Evolutionary conservation across 2,888 invertebrate genomes (phyloP).

Genomic region (Nomada hirtipes): DNA sequence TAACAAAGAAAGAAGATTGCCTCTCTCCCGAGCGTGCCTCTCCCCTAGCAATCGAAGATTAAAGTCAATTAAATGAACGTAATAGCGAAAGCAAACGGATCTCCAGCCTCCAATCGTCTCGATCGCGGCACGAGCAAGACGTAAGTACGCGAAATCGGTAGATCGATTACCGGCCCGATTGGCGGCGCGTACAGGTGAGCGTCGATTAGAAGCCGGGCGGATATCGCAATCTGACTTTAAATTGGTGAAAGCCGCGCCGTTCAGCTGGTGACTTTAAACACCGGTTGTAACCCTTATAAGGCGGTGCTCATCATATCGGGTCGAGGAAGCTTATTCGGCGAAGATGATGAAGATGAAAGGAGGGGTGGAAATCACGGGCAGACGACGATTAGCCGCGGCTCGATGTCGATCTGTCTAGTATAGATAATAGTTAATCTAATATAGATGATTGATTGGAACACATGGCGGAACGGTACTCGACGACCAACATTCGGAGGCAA

Average conservation of each 20-base stretch:
- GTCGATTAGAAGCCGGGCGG: constrained; percentile 71
- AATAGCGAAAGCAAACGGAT: not conserved
- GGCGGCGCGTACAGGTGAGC: constrained; percentile 34
- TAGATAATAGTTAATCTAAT: constrained; percentile 11
- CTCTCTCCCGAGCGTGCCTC: not conserved
- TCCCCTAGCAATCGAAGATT: not conserved
- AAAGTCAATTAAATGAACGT: constrained; percentile 22
- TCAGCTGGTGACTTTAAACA: constrained; percentile 67
- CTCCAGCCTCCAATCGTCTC: not conserved
- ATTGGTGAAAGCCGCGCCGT: constrained; percentile 70
- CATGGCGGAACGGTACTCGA: too few relatives aligned
- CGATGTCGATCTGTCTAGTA: constrained; percentile 10
- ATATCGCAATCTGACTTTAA: constrained; percentile 68
- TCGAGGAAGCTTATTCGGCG: constrained; percentile 20
- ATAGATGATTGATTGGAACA: constrained; percentile 35
- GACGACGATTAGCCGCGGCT: constrained; percentile 35
- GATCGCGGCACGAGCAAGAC: not conserved
- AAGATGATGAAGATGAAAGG: not conserved
- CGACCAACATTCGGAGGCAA: too few relatives aligned
- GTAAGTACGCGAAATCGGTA: constrained; percentile 50
- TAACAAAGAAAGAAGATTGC: not conserved
- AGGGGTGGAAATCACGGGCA: constrained; percentile 35
- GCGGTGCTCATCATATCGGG: constrained; percentile 64
- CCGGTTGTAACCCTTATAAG: constrained; percentile 67
- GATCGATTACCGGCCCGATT: constrained; percentile 63